Evolutionary conservation across 2,113 vertebrate species (phyloP), one percentile per base, ranked within the genome.

Genomic region (Chroicocephalus ridibundus): DNA sequence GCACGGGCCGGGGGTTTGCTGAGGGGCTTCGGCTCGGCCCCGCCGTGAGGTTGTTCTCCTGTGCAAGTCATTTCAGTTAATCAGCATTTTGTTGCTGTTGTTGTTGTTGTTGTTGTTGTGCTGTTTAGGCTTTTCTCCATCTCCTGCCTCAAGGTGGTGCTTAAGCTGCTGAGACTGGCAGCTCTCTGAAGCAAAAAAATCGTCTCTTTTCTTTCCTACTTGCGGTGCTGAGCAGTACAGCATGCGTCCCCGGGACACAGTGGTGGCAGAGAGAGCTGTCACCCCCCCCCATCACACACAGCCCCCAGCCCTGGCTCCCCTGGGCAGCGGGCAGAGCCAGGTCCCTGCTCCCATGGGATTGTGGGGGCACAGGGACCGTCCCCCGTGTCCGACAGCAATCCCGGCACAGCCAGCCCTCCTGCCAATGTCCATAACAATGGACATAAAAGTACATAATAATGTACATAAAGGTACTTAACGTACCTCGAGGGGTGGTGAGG

Each of bases 191-290:
- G 65, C 18, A 13, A 64, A 38, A 55, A 70, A 65, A 12, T n/a
- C 10, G 4, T 24, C 57, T 27, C 57, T 32, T 49, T 26, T 57
- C 44, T 61, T 47, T n/a, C 8, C 47, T 4, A 3, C 13, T 11
- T 27, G 52, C 52, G 5, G 58, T 13, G 51, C 52, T 66, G 58
- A 51, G 44, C 15, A 5, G 34, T 11, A 15, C 47, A 29, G 57
- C 44, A 5, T 1, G 5, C 5, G 57, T 19, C 19, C 38, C 68
- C 3, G 52, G 32, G 46, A 38, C 54, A 46, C 4, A 4, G 64
- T 3, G 17, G 5, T 2, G 29, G 62, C 9, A 8, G 22, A 8
- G 44, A 1, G 1, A 14, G n/a, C 64, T 3, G 2, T 18, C 8
- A 6, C 13, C 40, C 64, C n/a, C 29, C 62, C 42, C 2, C 0